Evolutionary conservation across 2,888 invertebrate species (phyloP).

Genomic region (Hirtodrosophila confusa): DNA sequence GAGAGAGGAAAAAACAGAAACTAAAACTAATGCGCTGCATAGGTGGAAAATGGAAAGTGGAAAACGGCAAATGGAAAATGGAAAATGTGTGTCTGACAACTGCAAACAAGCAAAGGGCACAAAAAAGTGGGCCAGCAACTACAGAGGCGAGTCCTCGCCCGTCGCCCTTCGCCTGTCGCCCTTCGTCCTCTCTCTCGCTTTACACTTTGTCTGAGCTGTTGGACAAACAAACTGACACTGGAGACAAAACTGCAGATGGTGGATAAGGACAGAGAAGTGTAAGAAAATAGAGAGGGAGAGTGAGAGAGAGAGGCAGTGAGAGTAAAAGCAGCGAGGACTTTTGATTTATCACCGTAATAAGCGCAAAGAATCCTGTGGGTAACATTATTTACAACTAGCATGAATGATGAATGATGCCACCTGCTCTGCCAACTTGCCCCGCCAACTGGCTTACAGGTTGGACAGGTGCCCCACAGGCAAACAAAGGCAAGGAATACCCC

Average conservation of each 20-base stretch:
- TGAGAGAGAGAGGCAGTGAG: background rate
- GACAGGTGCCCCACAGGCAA: constrained; percentile 29
- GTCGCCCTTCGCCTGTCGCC: no score
- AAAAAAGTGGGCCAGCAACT: background rate
- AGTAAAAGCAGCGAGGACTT: constrained; percentile 35
- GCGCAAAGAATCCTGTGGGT: constrained; percentile 76
- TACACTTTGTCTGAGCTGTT: constrained; percentile 5
- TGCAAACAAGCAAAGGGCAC: constrained; percentile 26
- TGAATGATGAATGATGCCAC: constrained; percentile 76
- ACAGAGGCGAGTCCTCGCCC: no score
- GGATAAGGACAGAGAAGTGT: constrained; percentile 6
- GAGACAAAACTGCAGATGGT: constrained; percentile 24
- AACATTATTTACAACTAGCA: constrained; percentile 80
- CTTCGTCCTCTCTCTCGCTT: background rate
- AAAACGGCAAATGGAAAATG: constrained; percentile 27
- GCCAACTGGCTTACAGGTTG: constrained; percentile 20
- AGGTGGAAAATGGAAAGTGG: constrained; percentile 17
- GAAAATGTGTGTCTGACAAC: constrained; percentile 48
- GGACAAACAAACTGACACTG: constrained; percentile 32
- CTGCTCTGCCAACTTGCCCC: background rate
- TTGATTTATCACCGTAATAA: constrained; percentile 81
- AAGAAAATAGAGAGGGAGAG: background rate
- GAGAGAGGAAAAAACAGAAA: constrained; percentile 10
- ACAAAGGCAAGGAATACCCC: constrained; percentile 33
- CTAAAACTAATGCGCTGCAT: constrained; percentile 40